Evolutionary conservation across 2,797 vertebrate species (phyloP), one percentile per base, ranked within the genome.

Genomic region (Tapera naevia): DNA sequence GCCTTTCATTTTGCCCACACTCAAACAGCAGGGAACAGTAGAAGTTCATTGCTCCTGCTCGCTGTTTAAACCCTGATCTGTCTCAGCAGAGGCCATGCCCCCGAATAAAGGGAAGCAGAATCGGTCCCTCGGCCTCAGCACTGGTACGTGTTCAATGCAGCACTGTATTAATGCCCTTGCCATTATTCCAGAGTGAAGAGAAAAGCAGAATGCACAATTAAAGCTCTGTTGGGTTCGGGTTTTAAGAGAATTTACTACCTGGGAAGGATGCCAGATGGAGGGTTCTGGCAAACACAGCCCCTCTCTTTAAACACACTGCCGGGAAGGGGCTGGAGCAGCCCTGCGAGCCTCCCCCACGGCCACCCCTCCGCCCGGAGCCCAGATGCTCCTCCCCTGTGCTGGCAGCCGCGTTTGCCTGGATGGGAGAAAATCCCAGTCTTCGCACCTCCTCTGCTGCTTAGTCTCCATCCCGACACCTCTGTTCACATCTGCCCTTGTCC

Each of bases 1-100:
- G 95, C 71, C 91, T 96, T 95, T 96, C 94, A 94, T 96, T 96
- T 95, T 94, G 91, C 94, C 94, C 89, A 93, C 64, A 72, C 88
- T 96, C 86, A 82, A 94, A 94, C 95, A 96, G 92, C 78, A 16
- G 96, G 94, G 89, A 96, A 93, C 91, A 90, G 82, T 23, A 88
- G 91, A 95, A 94, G 89, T 90, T 96, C 95, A 83, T 88, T 96
- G 91, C 94, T 93, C 60, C 70, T 81, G 87, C 95, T 93, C 3
- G 30, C 86, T 93, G 71, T 88, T 97, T 90, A 91, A 94, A 66
- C 60, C 80, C 82, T 50, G 80, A 84, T 95, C 82, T 88, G 83
- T 78, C 67, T 88, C 86, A 86, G 61, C 17, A 62, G 79, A 91
- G 69, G 84, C 89, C 83, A 79, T 75, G 69, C 54, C 89, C 87